phyloP scores from a whole-genome alignment of 2,888 invertebrate species.

The Tetheella fluctuosa region DNA sequence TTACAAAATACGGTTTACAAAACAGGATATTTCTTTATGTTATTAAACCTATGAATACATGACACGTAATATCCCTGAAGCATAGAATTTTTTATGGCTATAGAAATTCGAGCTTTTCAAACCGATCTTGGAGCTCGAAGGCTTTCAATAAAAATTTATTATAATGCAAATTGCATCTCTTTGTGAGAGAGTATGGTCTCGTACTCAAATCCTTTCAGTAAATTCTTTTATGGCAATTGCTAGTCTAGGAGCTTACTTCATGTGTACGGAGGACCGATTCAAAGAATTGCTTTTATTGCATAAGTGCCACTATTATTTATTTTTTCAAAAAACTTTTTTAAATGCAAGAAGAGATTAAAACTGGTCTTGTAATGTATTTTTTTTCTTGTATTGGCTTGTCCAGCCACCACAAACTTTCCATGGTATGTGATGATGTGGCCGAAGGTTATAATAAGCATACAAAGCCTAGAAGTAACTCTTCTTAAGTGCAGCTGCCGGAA shows the following conservation, averaged over 20 bases:
- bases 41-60: slow-evolving; percentile 2
- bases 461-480: too few relatives aligned
- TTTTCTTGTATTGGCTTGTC: too few relatives aligned
- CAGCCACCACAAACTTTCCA: too few relatives aligned
- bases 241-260: slow-evolving; percentile 32
- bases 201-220: slow-evolving; percentile 59
- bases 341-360: too few relatives aligned
- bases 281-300: slow-evolving; percentile 21
- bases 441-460: too few relatives aligned
- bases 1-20: neutral
- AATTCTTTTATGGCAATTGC: slow-evolving; percentile 40
- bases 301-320: neutral
- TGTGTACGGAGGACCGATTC: slow-evolving; percentile 20
- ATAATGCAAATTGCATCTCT: slow-evolving; percentile 79
- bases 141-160: slow-evolving; percentile 75
- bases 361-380: too few relatives aligned
- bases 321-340: neutral
- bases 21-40: neutral
- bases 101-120: slow-evolving; percentile 57
- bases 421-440: too few relatives aligned
- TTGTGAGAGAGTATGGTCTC: slow-evolving; percentile 58
- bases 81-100: slow-evolving; percentile 40
- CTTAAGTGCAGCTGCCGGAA: too few relatives aligned
- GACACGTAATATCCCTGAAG: slow-evolving; percentile 6
- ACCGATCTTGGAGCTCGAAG: slow-evolving; percentile 47